These are phyloP conservation scores for Philotrypesis tridentata DNA, from an alignment of 1,140 invertebrate genomes.

Conservation along the genomic window DNA sequence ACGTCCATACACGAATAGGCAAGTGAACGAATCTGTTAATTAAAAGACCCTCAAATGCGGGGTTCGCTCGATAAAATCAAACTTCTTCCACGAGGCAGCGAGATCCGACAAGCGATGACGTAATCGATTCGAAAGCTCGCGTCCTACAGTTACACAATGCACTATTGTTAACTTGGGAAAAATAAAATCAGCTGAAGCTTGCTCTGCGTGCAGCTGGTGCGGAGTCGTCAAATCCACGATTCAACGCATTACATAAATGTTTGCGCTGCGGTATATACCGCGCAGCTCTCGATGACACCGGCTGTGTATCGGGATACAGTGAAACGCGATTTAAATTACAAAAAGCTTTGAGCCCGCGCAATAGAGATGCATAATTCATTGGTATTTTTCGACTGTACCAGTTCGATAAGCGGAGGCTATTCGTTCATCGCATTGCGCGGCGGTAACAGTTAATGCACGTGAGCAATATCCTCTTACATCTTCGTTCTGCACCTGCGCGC, in stretches of 20 bases:
- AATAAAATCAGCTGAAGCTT: too few species aligned
- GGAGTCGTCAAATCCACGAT: neutral
- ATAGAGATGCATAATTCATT: conserved; percentile 20
- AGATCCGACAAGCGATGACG: too few species aligned
- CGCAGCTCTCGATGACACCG: neutral
- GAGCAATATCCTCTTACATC: too few species aligned
- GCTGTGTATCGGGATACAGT: neutral
- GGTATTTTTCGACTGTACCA: neutral
- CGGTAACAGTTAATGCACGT: conserved; percentile 29
- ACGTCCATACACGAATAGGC: too few species aligned
- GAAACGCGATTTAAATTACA: conserved; percentile 13
- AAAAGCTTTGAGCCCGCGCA: neutral
- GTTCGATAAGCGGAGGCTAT: neutral
- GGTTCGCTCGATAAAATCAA: too few species aligned
- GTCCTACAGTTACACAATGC: too few species aligned
- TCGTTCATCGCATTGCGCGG: neutral
- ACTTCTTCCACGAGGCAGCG: too few species aligned
- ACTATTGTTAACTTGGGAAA: too few species aligned
- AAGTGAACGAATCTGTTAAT: too few species aligned
- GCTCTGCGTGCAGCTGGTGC: neutral
- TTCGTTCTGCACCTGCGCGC: too few species aligned
- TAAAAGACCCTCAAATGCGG: too few species aligned
- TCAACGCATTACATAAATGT: neutral
- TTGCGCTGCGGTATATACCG: neutral
- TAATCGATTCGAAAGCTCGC: too few species aligned